A percentile compares a stretch with the other conserved stretches of the same genome.
Conservation (phyloP, 2,797 vertebrate species). For the Pampus argenteus region DNA sequence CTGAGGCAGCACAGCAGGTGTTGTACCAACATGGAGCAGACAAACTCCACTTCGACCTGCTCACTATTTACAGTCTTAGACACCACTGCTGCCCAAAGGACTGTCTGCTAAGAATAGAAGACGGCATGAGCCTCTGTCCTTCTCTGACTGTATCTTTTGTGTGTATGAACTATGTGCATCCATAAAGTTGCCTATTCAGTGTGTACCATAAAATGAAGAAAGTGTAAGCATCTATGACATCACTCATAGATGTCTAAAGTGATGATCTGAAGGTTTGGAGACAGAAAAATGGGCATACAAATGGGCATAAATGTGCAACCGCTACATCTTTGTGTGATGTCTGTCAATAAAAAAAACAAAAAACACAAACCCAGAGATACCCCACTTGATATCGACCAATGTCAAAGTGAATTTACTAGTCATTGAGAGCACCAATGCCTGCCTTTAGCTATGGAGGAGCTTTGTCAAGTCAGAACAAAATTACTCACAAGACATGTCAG, state of each 20-base stretch:
- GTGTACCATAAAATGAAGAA: background rate
- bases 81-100: constrained; percentile 35
- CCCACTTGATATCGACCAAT: background rate
- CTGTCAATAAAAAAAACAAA: no score
- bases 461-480: no score
- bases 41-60: constrained; percentile 49
- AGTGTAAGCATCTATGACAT: background rate
- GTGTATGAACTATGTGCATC: background rate
- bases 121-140: background rate
- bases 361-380: no score
- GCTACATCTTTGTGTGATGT: no score
- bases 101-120: constrained; percentile 63
- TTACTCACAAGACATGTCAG: no score
- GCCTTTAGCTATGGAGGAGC: no score
- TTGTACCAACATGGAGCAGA: constrained; percentile 51
- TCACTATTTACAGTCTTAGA: constrained; percentile 68
- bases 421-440: no score
- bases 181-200: no score
- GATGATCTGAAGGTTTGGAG: background rate
- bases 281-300: background rate
- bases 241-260: no score
- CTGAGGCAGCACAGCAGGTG: constrained; percentile 72
- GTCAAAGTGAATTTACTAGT: background rate
- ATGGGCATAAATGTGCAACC: no score
- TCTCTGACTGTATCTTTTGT: background rate